Conservation (phyloP, 1,140 invertebrate species). For the Saccostrea echinata region DNA sequence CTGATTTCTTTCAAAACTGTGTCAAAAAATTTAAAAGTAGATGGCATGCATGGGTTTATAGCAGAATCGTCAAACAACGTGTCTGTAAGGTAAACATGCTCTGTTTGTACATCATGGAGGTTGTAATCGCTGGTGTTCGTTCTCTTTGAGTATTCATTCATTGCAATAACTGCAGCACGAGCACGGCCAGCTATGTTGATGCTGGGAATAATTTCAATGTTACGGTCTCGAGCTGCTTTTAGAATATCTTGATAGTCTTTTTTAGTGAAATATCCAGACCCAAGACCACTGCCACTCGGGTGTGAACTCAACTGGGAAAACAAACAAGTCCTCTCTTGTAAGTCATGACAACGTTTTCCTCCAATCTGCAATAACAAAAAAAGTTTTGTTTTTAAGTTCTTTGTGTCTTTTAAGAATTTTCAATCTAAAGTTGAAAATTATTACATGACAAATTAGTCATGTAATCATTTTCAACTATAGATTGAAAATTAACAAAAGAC, state of each 20-base stretch:
- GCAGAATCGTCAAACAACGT: constrained; percentile 44
- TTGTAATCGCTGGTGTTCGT: constrained; percentile 53
- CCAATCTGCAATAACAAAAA: constrained; percentile 66
- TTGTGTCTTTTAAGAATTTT: no score
- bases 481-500: no score
- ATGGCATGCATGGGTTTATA: constrained; percentile 73
- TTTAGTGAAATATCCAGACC: constrained; percentile 69
- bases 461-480: no score
- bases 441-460: no score
- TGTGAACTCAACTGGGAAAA: constrained; percentile 68
- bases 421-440: no score
- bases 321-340: constrained; percentile 62
- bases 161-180: constrained; percentile 71
- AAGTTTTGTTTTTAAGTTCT: no score
- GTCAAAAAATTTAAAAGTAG: constrained; percentile 67
- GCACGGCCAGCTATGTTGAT: constrained; percentile 74
- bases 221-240: constrained; percentile 61
- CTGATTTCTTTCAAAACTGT: constrained; percentile 58
- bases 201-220: constrained; percentile 74
- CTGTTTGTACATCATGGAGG: constrained; percentile 45
- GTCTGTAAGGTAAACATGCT: constrained; percentile 39
- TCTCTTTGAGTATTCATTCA: constrained; percentile 63
- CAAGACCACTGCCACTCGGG: constrained; percentile 58
- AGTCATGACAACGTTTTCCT: constrained; percentile 66
- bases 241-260: constrained; percentile 72